Percentiles rank a stretch among this genome's conserved stretches.
Conservation (phyloP, 2,797 vertebrate species). For the Chloroceryle amazona region DNA sequence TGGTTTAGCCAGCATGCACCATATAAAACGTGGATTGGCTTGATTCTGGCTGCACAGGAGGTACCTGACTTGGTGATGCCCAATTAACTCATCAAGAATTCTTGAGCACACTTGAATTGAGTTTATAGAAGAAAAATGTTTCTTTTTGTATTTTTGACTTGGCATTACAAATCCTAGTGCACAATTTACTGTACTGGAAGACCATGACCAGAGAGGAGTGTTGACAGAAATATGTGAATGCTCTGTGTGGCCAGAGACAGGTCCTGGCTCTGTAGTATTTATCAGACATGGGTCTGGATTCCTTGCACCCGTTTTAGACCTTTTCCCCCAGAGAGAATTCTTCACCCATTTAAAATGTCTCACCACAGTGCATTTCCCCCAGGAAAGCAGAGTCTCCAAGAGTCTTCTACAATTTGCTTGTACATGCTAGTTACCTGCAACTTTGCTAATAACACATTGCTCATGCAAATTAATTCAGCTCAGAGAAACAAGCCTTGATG, state of each 20-base stretch:
- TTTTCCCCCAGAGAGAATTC: background rate
- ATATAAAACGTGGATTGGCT: accelerated
- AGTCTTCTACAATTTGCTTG: background rate
- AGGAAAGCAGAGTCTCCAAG: background rate
- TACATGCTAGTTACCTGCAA: background rate
- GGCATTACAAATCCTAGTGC: background rate
- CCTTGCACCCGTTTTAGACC: background rate
- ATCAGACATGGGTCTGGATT: accelerated
- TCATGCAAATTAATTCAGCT: conserved; percentile 76
- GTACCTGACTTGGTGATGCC: background rate
- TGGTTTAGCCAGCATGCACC: background rate
- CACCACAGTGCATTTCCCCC: background rate
- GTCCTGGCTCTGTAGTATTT: background rate
- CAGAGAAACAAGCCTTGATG: conserved; percentile 70
- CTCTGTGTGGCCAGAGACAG: background rate
- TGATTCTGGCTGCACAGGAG: background rate
- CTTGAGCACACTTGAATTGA: background rate
- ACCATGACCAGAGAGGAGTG: background rate
- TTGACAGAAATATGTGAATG: background rate
- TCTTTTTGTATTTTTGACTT: background rate
- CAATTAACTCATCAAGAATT: background rate
- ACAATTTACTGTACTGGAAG: background rate
- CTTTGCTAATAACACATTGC: conserved; percentile 54
- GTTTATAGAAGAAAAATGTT: background rate
- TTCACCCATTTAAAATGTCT: background rate